Conservation (phyloP, 64 coral and sea anemone genomes). For the Actinia tenebrosa region DNA sequence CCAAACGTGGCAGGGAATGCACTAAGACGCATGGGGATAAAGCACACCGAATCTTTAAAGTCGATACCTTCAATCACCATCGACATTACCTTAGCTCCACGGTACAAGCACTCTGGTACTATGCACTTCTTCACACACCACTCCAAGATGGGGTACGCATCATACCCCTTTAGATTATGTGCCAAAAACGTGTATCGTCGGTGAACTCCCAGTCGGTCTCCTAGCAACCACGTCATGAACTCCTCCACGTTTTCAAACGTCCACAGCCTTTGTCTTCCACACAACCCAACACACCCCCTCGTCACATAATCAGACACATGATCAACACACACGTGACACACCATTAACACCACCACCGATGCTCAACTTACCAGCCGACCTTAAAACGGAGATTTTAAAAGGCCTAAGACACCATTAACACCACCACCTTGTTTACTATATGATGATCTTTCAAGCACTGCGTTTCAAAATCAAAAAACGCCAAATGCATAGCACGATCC, state of each 20-base stretch:
- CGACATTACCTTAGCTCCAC: neutral
- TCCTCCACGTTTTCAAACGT: neutral
- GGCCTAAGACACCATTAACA: neutral
- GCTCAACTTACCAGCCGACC: too few relatives aligned
- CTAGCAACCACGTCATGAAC: neutral
- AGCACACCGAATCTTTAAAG: conserved; percentile 27
- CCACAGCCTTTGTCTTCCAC: neutral
- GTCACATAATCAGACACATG: neutral
- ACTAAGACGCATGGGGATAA: neutral
- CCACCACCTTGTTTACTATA: neutral
- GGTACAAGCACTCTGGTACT: neutral
- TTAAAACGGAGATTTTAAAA: too few relatives aligned
- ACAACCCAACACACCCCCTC: neutral
- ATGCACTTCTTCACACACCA: neutral
- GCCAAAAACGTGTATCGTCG: neutral
- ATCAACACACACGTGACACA: neutral
- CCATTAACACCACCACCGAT: neutral
- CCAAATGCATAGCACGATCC: neutral
- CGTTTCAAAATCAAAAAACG: conserved; percentile 14
- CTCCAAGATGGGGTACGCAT: neutral
- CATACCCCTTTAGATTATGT: neutral
- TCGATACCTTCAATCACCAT: neutral
- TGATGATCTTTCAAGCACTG: neutral
- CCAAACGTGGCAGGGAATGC: conserved; percentile 20
- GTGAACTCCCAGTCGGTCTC: too few relatives aligned